Evolutionary conservation across 2,888 invertebrate genomes (phyloP).

Genomic region (Sesia apiformis): DNA sequence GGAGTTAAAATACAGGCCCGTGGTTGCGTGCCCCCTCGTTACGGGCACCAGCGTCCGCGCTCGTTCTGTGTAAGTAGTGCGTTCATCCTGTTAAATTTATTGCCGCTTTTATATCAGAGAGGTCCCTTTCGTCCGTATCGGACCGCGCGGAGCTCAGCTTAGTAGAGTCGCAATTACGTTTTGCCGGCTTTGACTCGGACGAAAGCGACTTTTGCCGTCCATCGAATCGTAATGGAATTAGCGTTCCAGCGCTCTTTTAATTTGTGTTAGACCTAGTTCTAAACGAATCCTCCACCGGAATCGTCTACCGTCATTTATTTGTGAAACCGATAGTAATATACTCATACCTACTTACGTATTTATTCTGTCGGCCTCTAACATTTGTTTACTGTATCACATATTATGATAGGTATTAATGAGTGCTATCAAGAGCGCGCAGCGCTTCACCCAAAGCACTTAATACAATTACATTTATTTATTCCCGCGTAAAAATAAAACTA

Average conservation of each 20-base stretch:
- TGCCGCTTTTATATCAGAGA: conserved; percentile 72
- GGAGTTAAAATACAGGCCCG: conserved; percentile 39
- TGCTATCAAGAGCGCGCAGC: too few relatives aligned
- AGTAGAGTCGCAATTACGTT: conserved; percentile 73
- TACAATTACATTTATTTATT: too few relatives aligned
- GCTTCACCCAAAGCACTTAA: too few relatives aligned
- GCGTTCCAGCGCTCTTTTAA: conserved; percentile 69
- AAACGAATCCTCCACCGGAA: conserved; percentile 42
- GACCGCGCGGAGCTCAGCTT: conserved; percentile 67
- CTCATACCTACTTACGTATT: too few relatives aligned
- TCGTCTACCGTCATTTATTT: conserved; percentile 9
- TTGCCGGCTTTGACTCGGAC: conserved; percentile 68
- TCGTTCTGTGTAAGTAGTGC: conserved; percentile 70
- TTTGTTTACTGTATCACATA: too few relatives aligned
- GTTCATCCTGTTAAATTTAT: conserved; percentile 75
- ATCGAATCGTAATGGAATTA: conserved; percentile 74
- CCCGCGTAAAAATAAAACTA: too few relatives aligned
- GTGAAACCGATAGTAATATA: conserved; percentile 2
- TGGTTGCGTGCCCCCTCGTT: conserved; percentile 59
- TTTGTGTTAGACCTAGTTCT: conserved; percentile 59
- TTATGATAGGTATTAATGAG: too few relatives aligned
- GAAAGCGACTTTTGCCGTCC: conserved; percentile 69
- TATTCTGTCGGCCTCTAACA: too few relatives aligned
- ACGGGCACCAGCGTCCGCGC: conserved; percentile 54
- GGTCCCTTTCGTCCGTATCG: conserved; percentile 70